These are phyloP conservation scores for Spilosoma lubricipeda DNA, from an alignment of 2,888 invertebrate species.

Conservation along the genomic window DNA sequence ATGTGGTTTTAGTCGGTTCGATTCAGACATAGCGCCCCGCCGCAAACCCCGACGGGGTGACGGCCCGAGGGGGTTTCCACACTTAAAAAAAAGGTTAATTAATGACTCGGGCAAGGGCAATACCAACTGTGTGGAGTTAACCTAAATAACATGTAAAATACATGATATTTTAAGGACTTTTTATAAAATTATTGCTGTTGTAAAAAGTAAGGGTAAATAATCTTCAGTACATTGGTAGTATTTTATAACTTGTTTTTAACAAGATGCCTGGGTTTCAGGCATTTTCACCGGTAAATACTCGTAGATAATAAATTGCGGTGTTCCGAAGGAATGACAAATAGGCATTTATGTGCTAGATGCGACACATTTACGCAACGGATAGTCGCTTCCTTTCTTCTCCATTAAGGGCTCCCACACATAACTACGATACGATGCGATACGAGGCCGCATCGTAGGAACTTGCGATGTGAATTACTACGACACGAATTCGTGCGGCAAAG, in stretches of 20 bases:
- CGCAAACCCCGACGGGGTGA: no score
- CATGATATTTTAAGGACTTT: conserved; percentile 29
- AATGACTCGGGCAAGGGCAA: conserved; percentile 36
- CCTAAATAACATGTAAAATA: conserved; percentile 34
- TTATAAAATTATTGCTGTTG: conserved; percentile 21
- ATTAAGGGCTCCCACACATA: no score
- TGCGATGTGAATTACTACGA: no score
- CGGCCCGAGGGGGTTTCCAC: no score
- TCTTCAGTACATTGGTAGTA: no score
- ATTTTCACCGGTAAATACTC: conserved; percentile 24
- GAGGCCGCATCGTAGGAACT: no score
- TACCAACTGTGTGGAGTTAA: conserved; percentile 34
- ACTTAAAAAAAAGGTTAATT: no score
- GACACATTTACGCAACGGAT: conserved; percentile 40
- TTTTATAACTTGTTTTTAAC: conserved; percentile 14
- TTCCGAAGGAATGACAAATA: conserved; percentile 42
- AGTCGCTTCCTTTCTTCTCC: conserved; percentile 31
- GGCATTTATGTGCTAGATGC: conserved; percentile 41
- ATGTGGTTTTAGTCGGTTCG: no score
- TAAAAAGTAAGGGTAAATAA: no score
- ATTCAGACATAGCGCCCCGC: no score
- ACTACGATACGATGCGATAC: no score
- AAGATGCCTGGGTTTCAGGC: conserved; percentile 19
- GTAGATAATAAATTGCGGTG: conserved; percentile 34
- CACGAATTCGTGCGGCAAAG: no score